Evolutionary conservation across 2,113 vertebrate genomes (phyloP), one percentile per base, ranked within the genome.

Genomic region (Tragulus kanchil): DNA sequence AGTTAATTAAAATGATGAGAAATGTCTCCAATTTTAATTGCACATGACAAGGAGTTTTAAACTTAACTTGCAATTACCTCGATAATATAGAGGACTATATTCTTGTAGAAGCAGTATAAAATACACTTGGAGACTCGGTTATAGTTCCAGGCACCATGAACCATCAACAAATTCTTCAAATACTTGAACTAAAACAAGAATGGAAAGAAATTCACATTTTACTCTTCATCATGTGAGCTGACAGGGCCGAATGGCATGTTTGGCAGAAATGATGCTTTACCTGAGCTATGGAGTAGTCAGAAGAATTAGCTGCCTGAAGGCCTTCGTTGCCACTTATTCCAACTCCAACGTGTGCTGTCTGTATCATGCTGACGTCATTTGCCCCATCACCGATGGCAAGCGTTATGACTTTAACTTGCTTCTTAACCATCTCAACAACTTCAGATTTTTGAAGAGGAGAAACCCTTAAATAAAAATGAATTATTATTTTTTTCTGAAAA

Each of bases 51-150:
- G 62, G 78, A 84, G 21, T 61, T 54, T 78, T 79, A 77, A 11
- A 89, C 59, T 61, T 58, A 78, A 31, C 5, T 6, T 50, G 67
- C 0, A 5, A 8, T 99, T 99, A 99, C 99, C 99, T 99, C 99
- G 0, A 99, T 99, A 95, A 99, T 99, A 97, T 99, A 99, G 83
- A 99, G 99, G 96, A 99, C 99, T 73, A 99, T 99, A 94, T 99
- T 99, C 98, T 99, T 99, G 99, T 99, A 99, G 99, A 99, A 99
- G 97, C 99, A 99, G 98, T 99, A 99, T 52, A 99, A 98, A 98
- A 99, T 99, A 98, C 99, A 99, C 98, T 99, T 99, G 98, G 99
- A 99, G 93, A 99, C 99, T 81, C 99, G 98, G 98, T 99, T 99
- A 85, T 99, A 99, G 98, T 99, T 99, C 99, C 99, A 99, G 97